A percentile compares a stretch with the other conserved stretches of the same genome.
Evolutionary conservation across 2,888 invertebrate species (phyloP).

Genomic region (Pyrocoelia pectoralis): DNA sequence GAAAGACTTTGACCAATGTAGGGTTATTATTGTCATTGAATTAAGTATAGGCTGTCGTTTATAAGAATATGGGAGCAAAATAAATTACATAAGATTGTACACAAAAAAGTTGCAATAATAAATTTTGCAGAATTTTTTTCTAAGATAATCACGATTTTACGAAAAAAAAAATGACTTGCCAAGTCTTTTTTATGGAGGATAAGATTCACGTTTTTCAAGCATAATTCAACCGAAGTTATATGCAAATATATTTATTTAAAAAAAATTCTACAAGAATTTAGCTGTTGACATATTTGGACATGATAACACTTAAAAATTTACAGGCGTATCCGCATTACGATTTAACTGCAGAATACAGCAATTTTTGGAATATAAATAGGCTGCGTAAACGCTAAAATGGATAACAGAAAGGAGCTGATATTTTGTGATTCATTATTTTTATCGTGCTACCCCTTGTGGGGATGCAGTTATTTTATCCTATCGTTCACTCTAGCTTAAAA

Average conservation of each 20-base stretch:
- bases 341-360: neutral
- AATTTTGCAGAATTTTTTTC: too few species aligned
- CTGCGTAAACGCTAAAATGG: neutral
- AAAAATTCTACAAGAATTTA: neutral
- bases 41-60: too few species aligned
- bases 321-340: neutral
- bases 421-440: neutral
- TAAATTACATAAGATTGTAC: too few species aligned
- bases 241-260: neutral
- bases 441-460: neutral
- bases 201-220: neutral
- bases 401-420: slow-evolving; percentile 1
- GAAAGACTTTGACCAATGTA: too few species aligned
- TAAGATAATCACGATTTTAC: too few species aligned
- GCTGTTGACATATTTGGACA: neutral
- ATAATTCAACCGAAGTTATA: neutral
- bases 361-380: neutral
- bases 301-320: neutral
- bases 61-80: too few species aligned
- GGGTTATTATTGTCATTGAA: too few species aligned
- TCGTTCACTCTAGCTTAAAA: neutral
- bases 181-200: too few species aligned
- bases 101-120: too few species aligned
- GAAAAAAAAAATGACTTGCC: too few species aligned
- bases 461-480: neutral